Conservation (phyloP, 2,888 invertebrate genomes). For the Amphipyra berbera region DNA sequence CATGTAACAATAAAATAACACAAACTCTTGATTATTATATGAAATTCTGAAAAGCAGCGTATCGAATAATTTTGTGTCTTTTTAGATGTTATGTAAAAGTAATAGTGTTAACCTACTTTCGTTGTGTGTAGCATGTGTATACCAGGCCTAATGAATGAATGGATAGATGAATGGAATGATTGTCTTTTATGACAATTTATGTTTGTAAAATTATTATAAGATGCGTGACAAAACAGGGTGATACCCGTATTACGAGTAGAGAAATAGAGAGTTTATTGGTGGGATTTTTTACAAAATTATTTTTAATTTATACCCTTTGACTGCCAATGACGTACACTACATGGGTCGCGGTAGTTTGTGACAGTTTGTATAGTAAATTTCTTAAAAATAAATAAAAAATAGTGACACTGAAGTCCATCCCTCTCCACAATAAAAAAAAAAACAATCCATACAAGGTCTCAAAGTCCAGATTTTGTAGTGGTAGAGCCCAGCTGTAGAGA, state of each 20-base stretch:
- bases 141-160: conserved; percentile 9
- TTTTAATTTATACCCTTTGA: conserved; percentile 5
- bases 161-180: not conserved
- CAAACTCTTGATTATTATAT: no score
- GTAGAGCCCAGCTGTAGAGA: conserved; percentile 15
- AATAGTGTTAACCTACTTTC: no score
- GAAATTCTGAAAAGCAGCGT: no score
- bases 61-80: no score
- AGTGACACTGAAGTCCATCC: no score
- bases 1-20: no score
- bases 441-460: no score
- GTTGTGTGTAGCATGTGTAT: conserved; percentile 35
- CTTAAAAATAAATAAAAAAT: no score
- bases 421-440: no score
- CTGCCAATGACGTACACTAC: not conserved
- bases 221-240: conserved; percentile 37
- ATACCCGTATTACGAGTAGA: conserved; percentile 14
- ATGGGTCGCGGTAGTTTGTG: no score
- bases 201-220: conserved; percentile 3
- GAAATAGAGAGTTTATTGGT: not conserved
- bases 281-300: conserved; percentile 1
- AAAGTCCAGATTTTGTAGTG: not conserved
- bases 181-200: not conserved
- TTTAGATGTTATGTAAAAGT: no score
- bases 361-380: no score